Evolutionary conservation across 1,140 invertebrate species (phyloP), one percentile per base, ranked within the genome.

Genomic region (Caenorhabditis tropicalis): DNA sequence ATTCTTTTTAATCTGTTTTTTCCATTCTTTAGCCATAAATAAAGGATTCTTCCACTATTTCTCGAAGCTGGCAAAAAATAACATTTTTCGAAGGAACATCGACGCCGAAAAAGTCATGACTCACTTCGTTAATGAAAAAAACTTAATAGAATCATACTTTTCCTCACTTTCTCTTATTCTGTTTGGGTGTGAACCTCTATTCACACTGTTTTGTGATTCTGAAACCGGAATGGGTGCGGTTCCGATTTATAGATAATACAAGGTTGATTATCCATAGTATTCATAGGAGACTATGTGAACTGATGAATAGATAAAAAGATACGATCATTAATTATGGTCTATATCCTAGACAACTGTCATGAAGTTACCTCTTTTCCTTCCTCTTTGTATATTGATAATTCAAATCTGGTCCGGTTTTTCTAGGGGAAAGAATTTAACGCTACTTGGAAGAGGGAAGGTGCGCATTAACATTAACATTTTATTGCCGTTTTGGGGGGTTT

Each of bases 401-500:
- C 36, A 74, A 43, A 21, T 56, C 12, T 19, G 15, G 33, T 43
- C 36, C 33, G 36, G 65, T 74, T 74, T 74, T 10, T 29, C 24
- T n/a, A 16, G n/a, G 65, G 36, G 10, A 24, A 74, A 74, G 65
- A 43, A 74, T 74, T 74, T 43, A 46, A 74, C 65, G 65, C 36
- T 24, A 65, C 29, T 65, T 65, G 58, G n/a, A n/a, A 53, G 43
- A 16, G 16, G 19, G 16, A 19, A 65, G 65, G 29, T 5, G 65
- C 65, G 65, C 65, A 74, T 74, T 74, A 74, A 74, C 65, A 74
- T 74, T 74, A 74, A 74, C 65, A 74, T 74, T 74, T 74, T 74
- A 74, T 74, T 74, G 65, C 65, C 29, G 36, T 74, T 39, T 31
- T n/a, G n/a, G n/a, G 36, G 65, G 12, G 24, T 74, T 24, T 56